A percentile compares a stretch with the other conserved stretches of the same genome.
phyloP scores from a whole-genome alignment of 2,797 vertebrate genomes.

The Falco novaeseelandiae region DNA sequence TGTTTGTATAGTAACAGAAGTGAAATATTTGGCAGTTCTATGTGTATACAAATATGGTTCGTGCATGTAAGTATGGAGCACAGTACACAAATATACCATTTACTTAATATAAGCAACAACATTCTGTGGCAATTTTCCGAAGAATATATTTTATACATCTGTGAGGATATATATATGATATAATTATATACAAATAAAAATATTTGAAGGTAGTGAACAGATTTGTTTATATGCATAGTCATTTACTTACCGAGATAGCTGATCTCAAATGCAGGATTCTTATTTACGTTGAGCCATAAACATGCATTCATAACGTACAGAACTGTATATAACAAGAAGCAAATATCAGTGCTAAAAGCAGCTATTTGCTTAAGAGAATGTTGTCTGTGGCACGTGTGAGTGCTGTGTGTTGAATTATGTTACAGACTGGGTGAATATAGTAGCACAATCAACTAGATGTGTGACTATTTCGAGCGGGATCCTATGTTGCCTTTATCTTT shows the following conservation, averaged over 20 bases:
- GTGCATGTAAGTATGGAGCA: neutral
- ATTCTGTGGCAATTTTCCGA: conserved; percentile 73
- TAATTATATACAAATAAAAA: conserved; percentile 78
- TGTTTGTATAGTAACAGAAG: conserved; percentile 50
- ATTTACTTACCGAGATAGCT: conserved; percentile 48
- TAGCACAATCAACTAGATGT: fast-evolving
- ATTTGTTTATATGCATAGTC: conserved; percentile 72
- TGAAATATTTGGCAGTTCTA: conserved; percentile 58
- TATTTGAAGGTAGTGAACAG: conserved; percentile 75
- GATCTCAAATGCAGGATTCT: conserved; percentile 46
- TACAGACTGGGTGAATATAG: fast-evolving
- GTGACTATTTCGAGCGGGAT: neutral
- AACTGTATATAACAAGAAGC: neutral
- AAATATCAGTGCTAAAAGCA: neutral
- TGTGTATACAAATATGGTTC: conserved; percentile 69
- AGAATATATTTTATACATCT: conserved; percentile 69
- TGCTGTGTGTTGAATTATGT: fast-evolving
- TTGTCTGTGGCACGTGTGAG: fast-evolving
- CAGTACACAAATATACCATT: conserved; percentile 64
- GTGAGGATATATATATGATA: conserved; percentile 60
- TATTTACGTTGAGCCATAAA: neutral
- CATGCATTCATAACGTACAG: neutral
- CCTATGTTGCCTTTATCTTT: neutral
- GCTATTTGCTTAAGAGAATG: neutral
- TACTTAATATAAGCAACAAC: conserved; percentile 69